A percentile compares a stretch with the other conserved stretches of the same genome.
phyloP scores from a whole-genome alignment of 2,888 invertebrate genomes.

The Mesochorus sp. region DNA sequence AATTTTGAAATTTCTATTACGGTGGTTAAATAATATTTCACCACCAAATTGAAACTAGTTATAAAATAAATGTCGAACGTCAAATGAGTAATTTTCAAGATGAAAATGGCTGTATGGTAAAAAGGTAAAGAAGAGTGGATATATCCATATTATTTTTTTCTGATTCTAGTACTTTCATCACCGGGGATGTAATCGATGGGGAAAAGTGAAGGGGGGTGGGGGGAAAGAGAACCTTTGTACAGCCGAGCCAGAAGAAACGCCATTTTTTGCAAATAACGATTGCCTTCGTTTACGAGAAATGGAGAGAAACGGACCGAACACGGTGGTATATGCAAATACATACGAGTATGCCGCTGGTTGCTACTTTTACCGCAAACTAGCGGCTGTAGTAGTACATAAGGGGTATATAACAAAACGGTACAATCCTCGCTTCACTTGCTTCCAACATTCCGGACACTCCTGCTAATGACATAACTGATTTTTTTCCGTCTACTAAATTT shows the following conservation, averaged over 20 bases:
- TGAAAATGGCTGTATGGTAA: background rate
- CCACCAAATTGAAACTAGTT: background rate
- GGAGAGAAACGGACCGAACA: conserved; percentile 10
- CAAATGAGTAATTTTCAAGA: too few relatives aligned
- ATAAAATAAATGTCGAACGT: background rate
- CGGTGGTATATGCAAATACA: conserved; percentile 27
- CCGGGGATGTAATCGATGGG: conserved; percentile 48
- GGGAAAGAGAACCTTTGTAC: conserved; percentile 43
- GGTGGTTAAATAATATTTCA: too few relatives aligned
- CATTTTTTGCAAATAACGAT: conserved; percentile 55
- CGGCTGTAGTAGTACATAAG: background rate
- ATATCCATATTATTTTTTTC: background rate
- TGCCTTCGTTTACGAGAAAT: conserved; percentile 41
- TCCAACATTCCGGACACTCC: background rate
- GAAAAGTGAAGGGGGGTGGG: background rate
- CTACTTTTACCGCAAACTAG: conserved; percentile 1
- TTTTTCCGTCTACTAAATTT: background rate
- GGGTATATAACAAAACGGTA: conserved; percentile 12
- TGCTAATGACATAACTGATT: conserved; percentile 17
- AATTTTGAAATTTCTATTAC: too few relatives aligned
- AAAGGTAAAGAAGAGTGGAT: background rate
- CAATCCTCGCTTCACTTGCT: background rate
- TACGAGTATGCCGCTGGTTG: background rate
- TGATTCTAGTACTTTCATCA: conserved; percentile 11
- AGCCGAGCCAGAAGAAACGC: conserved; percentile 37